phyloP scores from a whole-genome alignment of 2,888 invertebrate genomes.

The Paralinhomoeus sp. region DNA sequence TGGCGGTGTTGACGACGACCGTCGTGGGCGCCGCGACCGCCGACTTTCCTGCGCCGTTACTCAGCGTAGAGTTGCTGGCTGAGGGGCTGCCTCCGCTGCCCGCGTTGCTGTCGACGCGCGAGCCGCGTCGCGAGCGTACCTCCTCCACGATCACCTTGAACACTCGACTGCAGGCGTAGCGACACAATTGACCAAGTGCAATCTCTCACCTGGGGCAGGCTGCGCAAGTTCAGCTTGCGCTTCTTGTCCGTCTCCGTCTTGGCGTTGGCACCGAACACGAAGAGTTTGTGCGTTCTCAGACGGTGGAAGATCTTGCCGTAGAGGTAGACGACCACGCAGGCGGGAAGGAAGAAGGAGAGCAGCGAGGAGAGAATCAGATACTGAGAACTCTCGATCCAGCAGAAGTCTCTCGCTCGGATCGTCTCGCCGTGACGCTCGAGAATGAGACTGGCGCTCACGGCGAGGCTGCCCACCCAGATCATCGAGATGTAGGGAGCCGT shows the following conservation, averaged over 20 bases:
- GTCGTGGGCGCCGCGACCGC: no score
- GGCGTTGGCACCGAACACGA: no score
- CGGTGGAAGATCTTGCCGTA: slow-evolving; percentile 16
- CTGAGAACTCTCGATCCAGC: slow-evolving; percentile 17
- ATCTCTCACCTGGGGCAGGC: no score
- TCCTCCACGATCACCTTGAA: slow-evolving; percentile 2
- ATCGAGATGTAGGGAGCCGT: slow-evolving; percentile 9
- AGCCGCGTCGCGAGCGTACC: slow-evolving; percentile 1
- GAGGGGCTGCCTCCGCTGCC: not conserved
- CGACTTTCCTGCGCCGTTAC: no score
- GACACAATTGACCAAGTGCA: no score
- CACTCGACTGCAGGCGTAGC: no score
- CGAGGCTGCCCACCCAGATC: slow-evolving; percentile 14
- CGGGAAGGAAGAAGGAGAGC: slow-evolving; percentile 15
- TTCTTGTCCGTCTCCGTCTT: no score
- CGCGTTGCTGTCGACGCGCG: not conserved
- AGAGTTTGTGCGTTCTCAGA: slow-evolving; percentile 11
- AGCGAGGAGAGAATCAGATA: slow-evolving; percentile 14
- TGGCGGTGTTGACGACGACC: no score
- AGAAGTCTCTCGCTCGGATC: slow-evolving; percentile 3
- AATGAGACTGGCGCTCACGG: slow-evolving; percentile 12
- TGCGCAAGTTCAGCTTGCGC: no score
- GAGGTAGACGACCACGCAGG: slow-evolving; percentile 12
- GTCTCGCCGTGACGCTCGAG: slow-evolving; percentile 10
- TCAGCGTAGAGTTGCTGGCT: no score